Percentiles rank a stretch among this genome's conserved stretches.
Evolutionary conservation across 2,113 vertebrate genomes (phyloP).

Genomic region (Oncorhynchus tshawytscha): DNA sequence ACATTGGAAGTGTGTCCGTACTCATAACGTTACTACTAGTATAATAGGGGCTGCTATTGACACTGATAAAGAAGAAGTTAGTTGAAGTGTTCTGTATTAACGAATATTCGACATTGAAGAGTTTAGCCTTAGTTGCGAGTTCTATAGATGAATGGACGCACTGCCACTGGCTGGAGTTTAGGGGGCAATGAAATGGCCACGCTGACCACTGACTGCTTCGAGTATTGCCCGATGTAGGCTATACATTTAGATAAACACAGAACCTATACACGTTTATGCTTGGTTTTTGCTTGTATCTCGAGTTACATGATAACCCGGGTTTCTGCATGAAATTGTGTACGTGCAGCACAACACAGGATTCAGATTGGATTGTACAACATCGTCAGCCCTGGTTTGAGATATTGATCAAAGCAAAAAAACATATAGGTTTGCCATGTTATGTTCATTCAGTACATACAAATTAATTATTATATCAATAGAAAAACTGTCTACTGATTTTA

Average conservation of each 20-base stretch:
- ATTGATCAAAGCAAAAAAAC: background rate
- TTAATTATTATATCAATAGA: no score
- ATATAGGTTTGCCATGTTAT: no score
- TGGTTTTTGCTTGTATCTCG: background rate
- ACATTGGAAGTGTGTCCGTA: background rate
- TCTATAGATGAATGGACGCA: background rate
- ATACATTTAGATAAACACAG: background rate
- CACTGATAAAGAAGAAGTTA: background rate
- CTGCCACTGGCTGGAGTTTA: background rate
- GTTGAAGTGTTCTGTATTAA: background rate
- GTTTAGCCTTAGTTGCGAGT: background rate
- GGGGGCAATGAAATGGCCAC: constrained; percentile 7
- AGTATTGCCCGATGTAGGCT: constrained; percentile 4
- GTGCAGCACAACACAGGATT: background rate
- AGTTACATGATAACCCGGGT: background rate
- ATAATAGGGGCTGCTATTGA: background rate
- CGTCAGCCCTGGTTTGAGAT: background rate
- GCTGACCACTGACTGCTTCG: constrained; percentile 7
- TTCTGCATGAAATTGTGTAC: no score
- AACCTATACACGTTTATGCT: background rate
- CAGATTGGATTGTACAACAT: constrained; percentile 13
- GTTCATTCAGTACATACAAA: no score
- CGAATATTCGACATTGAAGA: background rate
- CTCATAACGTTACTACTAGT: background rate
- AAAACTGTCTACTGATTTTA: no score